These are phyloP conservation scores for Chaenocephalus aceratus DNA, from an alignment of 2,113 vertebrate species.

Conservation along the genomic window DNA sequence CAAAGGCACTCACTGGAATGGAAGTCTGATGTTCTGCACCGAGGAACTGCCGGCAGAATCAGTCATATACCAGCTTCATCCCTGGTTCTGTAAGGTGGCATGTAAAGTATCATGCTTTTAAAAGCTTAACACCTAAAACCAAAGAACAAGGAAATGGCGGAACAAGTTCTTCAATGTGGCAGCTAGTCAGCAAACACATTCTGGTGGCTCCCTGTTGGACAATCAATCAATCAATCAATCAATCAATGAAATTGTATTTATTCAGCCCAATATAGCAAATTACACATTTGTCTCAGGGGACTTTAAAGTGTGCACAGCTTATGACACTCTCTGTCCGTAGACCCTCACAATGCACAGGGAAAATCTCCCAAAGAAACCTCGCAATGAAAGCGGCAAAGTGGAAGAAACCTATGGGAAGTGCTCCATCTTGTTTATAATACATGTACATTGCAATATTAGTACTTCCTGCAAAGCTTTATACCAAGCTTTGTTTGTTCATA, in stretches of 20 bases:
- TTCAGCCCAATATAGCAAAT: too few relatives aligned
- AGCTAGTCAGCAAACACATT: background rate
- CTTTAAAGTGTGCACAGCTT: too few relatives aligned
- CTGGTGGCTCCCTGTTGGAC: background rate
- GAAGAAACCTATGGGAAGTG: background rate
- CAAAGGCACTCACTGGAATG: constrained; percentile 23
- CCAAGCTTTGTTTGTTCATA: background rate
- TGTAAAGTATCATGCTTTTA: background rate
- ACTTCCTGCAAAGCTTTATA: background rate
- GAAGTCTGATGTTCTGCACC: constrained; percentile 34
- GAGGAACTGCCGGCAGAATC: constrained; percentile 13
- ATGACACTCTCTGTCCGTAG: too few relatives aligned
- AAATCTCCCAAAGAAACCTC: too few relatives aligned
- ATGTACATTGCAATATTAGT: too few relatives aligned
- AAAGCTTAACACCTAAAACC: background rate
- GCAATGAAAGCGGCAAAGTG: too few relatives aligned
- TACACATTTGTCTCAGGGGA: too few relatives aligned
- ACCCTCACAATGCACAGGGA: too few relatives aligned
- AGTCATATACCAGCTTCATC: constrained; percentile 20
- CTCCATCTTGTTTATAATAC: background rate
- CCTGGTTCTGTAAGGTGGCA: constrained; percentile 14
- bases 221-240: too few relatives aligned
- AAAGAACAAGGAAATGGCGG: constrained; percentile 16
- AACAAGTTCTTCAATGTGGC: constrained; percentile 3
- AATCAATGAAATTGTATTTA: too few relatives aligned